Base-by-base conservation (phyloP, 2,888 invertebrate species). In the Leucophora obtusa region DNA sequence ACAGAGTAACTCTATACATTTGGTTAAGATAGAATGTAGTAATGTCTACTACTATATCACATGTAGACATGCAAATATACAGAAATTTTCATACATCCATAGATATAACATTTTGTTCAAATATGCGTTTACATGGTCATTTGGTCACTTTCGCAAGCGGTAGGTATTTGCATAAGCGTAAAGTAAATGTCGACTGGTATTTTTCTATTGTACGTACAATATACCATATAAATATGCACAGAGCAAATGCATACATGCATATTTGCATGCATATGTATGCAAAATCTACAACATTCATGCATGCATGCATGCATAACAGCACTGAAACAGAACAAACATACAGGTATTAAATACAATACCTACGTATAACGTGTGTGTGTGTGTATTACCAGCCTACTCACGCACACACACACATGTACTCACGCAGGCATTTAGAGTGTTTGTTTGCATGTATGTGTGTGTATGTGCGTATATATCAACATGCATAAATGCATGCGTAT, bases 111-210 rank as follows among this genome's bases (percentile, higher is more conserved):
- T 66, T 82, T 82, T 82, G 79, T 76, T 82, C 58, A 82, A 82
- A 74, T 76, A 80, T 82, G 80, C 80, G 77, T 83, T 83, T 83
- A 83, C 82, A 82, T 83, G 83, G 80, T 70, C 80, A 82, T 83
- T 83, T 83, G 82, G 83, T 77, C 83, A 83, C 83, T 83, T 83
- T 81, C 82, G 80, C 73, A 69, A 82, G 74, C 78, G 69, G 79
- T 17, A 28, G 69, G 58, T 81, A 82, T 82, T 82, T 82, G 82
- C 82, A 82, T 81, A 79, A 81, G 78, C 78, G 72, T 75, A 79
- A 79, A 69, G 77, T 78, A 78, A 78, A 78, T 78, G 77, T 78
- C 71, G 71, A 53, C 71, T 78, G 77, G 65, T 50, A 77, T 71
- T 71, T 47, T 66, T 71, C 77, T 66, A 78, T 78, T 78, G 71